Percentiles rank a stretch among this genome's conserved stretches.
Conservation (phyloP, 2,113 vertebrate species). For the Chlamydotis undulata region DNA sequence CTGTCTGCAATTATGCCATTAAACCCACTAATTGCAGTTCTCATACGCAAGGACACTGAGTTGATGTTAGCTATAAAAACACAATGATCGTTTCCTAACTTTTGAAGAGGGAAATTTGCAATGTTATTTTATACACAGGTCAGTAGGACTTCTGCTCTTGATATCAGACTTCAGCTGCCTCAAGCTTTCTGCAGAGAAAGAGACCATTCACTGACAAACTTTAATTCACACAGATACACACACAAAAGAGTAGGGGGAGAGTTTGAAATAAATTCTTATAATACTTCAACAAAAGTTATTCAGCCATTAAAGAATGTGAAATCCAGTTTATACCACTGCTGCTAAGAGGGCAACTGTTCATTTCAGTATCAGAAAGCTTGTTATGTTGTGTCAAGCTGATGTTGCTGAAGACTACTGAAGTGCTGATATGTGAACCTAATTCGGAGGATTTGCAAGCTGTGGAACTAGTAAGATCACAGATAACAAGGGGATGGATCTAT, state of each 20-base stretch:
- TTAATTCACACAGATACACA: background rate
- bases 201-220: background rate
- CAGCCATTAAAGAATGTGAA: background rate
- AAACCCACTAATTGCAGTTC: background rate
- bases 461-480: constrained; percentile 69
- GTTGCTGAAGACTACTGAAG: constrained; percentile 56
- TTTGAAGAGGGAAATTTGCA: background rate
- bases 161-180: background rate
- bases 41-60: background rate
- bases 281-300: background rate
- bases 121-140: background rate
- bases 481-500: constrained; percentile 64
- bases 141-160: background rate
- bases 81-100: background rate
- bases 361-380: constrained; percentile 54
- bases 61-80: background rate
- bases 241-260: background rate
- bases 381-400: constrained; percentile 51
- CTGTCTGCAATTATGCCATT: background rate
- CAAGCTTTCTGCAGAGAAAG: background rate
- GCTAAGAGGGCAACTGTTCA: background rate
- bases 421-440: constrained; percentile 72
- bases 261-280: background rate
- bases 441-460: constrained; percentile 70
- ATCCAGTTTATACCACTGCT: background rate